phyloP scores from a whole-genome alignment of 2,113 vertebrate genomes.

The Lasiurus cinereus region DNA sequence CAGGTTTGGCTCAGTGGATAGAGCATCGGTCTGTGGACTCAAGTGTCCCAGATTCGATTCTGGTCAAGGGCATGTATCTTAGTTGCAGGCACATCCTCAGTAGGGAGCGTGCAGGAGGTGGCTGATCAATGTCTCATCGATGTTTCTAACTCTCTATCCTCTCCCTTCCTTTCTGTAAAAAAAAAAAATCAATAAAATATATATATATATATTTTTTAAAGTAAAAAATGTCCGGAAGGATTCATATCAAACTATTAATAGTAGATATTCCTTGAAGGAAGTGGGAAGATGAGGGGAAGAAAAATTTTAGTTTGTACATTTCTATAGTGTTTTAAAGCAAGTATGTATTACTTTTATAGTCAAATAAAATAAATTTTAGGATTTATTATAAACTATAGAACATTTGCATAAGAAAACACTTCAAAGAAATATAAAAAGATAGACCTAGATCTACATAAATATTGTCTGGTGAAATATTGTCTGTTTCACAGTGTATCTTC shows the following conservation, averaged over 20 bases:
- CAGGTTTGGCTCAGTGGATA: no score
- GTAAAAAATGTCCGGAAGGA: background rate
- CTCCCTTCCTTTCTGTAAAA: no score
- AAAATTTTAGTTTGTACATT: conserved; percentile 21
- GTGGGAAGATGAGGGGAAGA: background rate
- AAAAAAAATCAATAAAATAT: no score
- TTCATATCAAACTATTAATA: background rate
- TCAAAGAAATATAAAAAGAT: background rate
- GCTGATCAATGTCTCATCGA: no score
- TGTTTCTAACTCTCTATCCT: no score
- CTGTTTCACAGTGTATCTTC: background rate
- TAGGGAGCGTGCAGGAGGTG: no score
- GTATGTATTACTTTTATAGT: background rate
- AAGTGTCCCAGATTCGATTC: no score
- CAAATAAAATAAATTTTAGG: conserved; percentile 27
- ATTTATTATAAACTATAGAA: conserved; percentile 21
- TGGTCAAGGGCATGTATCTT: no score
- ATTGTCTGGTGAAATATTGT: background rate
- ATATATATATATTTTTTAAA: no score
- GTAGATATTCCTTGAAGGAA: background rate
- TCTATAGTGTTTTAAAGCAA: conserved; percentile 10
- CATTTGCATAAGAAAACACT: background rate
- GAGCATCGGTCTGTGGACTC: no score
- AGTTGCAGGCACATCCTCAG: no score
- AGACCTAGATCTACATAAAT: conserved; percentile 20